Conservation (phyloP, 2,113 vertebrate species). For the Gnathonemus longibarbis region DNA sequence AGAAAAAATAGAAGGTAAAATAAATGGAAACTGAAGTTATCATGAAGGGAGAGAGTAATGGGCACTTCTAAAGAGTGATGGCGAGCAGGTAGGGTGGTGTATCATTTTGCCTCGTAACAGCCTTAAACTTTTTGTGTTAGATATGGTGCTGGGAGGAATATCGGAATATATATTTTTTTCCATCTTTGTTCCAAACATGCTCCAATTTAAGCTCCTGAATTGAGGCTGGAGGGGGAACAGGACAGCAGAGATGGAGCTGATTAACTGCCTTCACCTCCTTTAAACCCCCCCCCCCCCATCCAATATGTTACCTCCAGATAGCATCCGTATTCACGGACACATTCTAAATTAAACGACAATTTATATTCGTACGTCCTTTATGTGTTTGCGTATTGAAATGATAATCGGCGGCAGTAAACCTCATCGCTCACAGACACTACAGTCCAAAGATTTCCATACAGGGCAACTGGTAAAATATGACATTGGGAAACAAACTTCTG, state of each 20-base stretch:
- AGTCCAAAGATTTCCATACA: neutral
- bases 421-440: neutral
- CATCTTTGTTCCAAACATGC: neutral
- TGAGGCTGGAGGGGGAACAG: neutral
- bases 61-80: neutral
- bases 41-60: neutral
- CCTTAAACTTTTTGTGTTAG: neutral
- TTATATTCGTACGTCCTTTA: slow-evolving; percentile 8
- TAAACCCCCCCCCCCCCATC: neutral
- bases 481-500: neutral
- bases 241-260: neutral
- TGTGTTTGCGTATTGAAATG: neutral
- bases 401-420: neutral
- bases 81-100: neutral
- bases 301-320: neutral
- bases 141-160: neutral
- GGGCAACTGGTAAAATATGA: neutral
- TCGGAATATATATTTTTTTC: neutral
- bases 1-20: neutral
- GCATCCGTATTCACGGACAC: neutral
- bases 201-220: slow-evolving; percentile 4
- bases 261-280: slow-evolving; percentile 2
- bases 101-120: neutral
- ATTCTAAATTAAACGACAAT: slow-evolving; percentile 7
- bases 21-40: neutral